A percentile compares a stretch with the other conserved stretches of the same genome.
Evolutionary conservation across 2,797 vertebrate genomes (phyloP).

Genomic region (Brachyrhaphis roseni): DNA sequence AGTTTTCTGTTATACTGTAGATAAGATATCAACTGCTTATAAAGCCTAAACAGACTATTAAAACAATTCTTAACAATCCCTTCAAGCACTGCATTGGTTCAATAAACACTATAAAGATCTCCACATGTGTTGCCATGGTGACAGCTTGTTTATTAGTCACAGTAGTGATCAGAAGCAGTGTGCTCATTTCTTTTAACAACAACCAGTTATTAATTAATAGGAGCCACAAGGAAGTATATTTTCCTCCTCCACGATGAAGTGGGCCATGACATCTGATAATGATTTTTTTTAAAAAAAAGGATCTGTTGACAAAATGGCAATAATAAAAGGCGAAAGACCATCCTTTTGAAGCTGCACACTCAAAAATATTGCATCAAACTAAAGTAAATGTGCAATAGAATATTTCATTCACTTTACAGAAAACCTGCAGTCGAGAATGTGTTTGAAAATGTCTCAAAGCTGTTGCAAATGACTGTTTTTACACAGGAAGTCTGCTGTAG

Average conservation of each 20-base stretch:
- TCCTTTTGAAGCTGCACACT: not conserved
- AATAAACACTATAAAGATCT: constrained; percentile 66
- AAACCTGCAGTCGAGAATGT: not conserved
- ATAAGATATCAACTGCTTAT: not conserved
- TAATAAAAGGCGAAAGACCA: constrained; percentile 1
- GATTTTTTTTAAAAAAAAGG: constrained; percentile 3
- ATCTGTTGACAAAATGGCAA: constrained; percentile 8
- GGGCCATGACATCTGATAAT: constrained; percentile 19
- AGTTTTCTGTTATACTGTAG: not conserved
- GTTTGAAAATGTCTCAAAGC: constrained; percentile 14
- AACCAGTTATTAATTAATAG: constrained; percentile 87
- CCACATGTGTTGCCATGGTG: constrained; percentile 83
- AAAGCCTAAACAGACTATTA: not conserved
- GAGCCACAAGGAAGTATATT: constrained; percentile 57
- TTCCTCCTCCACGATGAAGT: constrained; percentile 9
- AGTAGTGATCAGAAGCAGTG: constrained; percentile 84
- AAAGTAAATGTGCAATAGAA: not conserved
- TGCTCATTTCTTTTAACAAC: constrained; percentile 79
- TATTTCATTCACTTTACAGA: not conserved
- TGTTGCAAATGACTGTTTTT: constrained; percentile 24
- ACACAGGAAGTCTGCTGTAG: constrained; percentile 32
- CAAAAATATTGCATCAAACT: not conserved
- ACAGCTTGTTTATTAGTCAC: constrained; percentile 84
- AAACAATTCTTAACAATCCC: not conserved
- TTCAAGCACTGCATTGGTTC: constrained; percentile 32